These are phyloP conservation scores for Pemphigus obesinymphae DNA, from an alignment of 1,140 invertebrate species.

Conservation along the genomic window DNA sequence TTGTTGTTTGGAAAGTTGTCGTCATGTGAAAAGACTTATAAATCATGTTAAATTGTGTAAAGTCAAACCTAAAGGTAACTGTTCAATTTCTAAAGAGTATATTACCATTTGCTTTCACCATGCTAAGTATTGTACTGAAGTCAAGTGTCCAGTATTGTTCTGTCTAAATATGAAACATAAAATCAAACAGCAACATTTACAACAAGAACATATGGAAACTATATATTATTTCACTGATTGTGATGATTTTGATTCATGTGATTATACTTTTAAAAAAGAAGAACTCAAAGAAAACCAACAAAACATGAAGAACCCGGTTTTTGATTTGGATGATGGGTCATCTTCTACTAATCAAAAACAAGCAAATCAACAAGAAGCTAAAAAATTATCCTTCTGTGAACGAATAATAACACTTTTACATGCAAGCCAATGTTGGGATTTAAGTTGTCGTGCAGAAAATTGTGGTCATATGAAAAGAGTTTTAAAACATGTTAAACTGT, in stretches of 20 bases:
- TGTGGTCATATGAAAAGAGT: constrained; percentile 99
- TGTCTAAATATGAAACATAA: constrained; percentile 97
- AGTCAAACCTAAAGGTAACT: constrained; percentile 90
- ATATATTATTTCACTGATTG: constrained; percentile 95
- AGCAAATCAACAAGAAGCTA: constrained; percentile 81
- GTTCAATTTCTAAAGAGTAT: constrained; percentile 97
- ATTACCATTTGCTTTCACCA: constrained; percentile 98
- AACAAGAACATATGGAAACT: constrained; percentile 91
- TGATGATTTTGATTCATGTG: constrained; percentile 98
- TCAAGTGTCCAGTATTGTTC: constrained; percentile 95
- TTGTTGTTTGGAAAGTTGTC: constrained; percentile 90
- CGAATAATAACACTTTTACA: constrained; percentile 98
- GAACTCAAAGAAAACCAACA: constrained; percentile 95
- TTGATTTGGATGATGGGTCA: constrained; percentile 90
- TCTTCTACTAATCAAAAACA: constrained; percentile 81
- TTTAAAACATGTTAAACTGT: constrained; percentile 91
- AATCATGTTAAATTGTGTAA: constrained; percentile 95
- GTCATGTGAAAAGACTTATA: constrained; percentile 98
- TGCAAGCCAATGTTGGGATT: constrained; percentile 92
- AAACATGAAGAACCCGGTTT: constrained; percentile 94
- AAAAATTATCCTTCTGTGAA: constrained; percentile 89
- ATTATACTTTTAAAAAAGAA: constrained; percentile 89
- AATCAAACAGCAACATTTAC: constrained; percentile 91
- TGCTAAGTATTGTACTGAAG: constrained; percentile 95
- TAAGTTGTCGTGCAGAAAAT: constrained; percentile 91